Percentiles rank a stretch among this genome's conserved stretches.
Evolutionary conservation across 2,888 invertebrate genomes (phyloP).

Genomic region (Rhorus exstirpatorius): DNA sequence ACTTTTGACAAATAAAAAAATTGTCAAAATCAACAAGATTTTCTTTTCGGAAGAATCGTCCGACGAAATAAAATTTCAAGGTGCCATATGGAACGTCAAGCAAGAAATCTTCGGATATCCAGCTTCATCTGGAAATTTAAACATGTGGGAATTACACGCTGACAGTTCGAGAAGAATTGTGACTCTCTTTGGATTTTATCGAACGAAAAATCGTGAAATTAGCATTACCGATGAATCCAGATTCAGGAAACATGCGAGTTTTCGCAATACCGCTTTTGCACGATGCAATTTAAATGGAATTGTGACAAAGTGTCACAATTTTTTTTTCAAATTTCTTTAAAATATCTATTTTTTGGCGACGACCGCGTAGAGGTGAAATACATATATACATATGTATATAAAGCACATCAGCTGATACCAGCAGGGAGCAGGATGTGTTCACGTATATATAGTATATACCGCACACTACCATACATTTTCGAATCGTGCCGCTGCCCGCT

Average conservation of each 20-base stretch:
- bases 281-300: neutral
- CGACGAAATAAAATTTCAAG: slow-evolving; percentile 15
- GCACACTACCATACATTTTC: too few species aligned
- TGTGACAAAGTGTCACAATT: too few species aligned
- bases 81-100: slow-evolving; percentile 7
- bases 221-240: neutral
- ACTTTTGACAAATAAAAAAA: slow-evolving; percentile 11
- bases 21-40: slow-evolving; percentile 18
- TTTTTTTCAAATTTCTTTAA: too few species aligned
- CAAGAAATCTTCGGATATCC: slow-evolving; percentile 25
- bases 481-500: too few species aligned
- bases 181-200: slow-evolving; percentile 3
- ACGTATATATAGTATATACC: too few species aligned
- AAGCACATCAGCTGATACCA: too few species aligned
- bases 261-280: slow-evolving; percentile 26
- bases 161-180: neutral
- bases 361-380: too few species aligned
- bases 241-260: neutral
- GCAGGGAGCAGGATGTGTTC: too few species aligned
- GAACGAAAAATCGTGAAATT: slow-evolving; percentile 23
- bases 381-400: too few species aligned
- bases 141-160: slow-evolving; percentile 28
- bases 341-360: too few species aligned
- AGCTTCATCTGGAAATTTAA: neutral
- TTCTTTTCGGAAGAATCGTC: neutral